Conservation (phyloP, 2,113 vertebrate genomes). For the Eupsittula cactorum region DNA sequence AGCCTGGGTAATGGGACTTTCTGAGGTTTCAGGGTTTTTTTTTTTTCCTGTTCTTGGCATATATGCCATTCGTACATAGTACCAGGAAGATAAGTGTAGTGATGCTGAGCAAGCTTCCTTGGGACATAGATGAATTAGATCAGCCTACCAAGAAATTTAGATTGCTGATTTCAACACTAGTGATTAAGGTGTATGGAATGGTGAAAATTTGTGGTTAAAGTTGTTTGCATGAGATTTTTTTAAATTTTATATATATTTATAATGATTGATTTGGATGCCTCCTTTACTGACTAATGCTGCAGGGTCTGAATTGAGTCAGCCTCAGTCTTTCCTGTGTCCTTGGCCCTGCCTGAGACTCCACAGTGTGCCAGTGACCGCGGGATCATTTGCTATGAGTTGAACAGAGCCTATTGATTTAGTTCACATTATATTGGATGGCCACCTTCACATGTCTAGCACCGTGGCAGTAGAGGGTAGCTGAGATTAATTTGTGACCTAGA, state of each 20-base stretch:
- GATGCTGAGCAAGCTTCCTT: neutral
- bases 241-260: neutral
- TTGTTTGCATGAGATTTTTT: neutral
- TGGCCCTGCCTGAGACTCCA: neutral
- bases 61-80: neutral
- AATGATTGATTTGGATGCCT: neutral
- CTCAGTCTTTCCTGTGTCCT: neutral
- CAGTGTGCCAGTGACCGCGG: neutral
- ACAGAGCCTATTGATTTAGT: neutral
- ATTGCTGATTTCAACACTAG: neutral
- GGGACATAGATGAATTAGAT: neutral
- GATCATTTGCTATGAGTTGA: neutral
- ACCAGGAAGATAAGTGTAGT: neutral
- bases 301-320: neutral
- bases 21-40: neutral
- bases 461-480: neutral
- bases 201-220: neutral
- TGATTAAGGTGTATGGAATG: neutral
- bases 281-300: neutral
- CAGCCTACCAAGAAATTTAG: neutral
- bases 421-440: accelerated
- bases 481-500: neutral
- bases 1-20: neutral
- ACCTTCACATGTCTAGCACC: accelerated
- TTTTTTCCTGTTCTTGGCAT: neutral